Conservation (phyloP, 2,888 invertebrate species). For the Girardia tigrina region DNA sequence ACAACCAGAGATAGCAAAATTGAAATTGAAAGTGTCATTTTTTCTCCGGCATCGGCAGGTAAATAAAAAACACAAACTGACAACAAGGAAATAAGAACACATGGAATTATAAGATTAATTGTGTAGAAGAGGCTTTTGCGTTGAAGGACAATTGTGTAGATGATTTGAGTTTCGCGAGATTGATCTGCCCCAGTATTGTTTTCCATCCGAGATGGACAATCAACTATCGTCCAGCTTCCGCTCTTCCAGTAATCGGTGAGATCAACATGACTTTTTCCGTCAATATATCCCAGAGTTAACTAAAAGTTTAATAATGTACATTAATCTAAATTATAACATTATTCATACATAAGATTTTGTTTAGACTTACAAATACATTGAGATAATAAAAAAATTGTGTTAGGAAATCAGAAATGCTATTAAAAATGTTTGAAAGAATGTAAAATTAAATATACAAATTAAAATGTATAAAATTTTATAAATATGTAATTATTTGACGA, state of each 20-base stretch:
- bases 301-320: neutral
- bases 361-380: too few relatives aligned
- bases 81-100: constrained; percentile 92
- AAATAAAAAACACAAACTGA: constrained; percentile 94
- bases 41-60: constrained; percentile 96
- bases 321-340: neutral
- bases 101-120: constrained; percentile 93
- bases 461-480: too few relatives aligned
- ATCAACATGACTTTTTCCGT: constrained; percentile 39
- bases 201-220: constrained; percentile 38
- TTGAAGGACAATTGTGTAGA: constrained; percentile 84
- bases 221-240: constrained; percentile 50
- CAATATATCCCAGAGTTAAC: constrained; percentile 35
- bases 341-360: too few relatives aligned
- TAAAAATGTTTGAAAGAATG: too few relatives aligned
- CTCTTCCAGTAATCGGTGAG: constrained; percentile 48
- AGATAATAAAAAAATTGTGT: too few relatives aligned
- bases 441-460: too few relatives aligned
- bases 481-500: too few relatives aligned
- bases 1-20: constrained; percentile 97
- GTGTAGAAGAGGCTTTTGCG: constrained; percentile 97
- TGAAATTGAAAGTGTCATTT: constrained; percentile 70
- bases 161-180: constrained; percentile 54
- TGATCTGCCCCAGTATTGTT: constrained; percentile 42
- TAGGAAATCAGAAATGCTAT: too few relatives aligned